Conservation (phyloP, 1,140 invertebrate species). For the Hydropsyche tenuis region DNA sequence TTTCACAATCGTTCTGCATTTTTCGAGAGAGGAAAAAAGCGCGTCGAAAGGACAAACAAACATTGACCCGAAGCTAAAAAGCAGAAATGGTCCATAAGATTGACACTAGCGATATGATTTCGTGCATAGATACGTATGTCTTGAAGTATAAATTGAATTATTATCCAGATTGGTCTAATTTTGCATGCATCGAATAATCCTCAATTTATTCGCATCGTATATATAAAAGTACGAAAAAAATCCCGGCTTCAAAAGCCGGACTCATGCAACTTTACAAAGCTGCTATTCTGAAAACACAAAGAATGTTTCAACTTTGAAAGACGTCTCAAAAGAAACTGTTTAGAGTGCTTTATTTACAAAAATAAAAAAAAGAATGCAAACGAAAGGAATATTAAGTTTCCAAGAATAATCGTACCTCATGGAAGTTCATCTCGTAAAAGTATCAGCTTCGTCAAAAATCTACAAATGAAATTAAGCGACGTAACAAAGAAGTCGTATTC, state of each 20-base stretch:
- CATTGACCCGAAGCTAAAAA: conserved; percentile 19
- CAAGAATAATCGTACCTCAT: not conserved
- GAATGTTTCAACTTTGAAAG: conserved; percentile 3
- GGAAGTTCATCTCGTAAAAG: conserved; percentile 10
- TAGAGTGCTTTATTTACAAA: not conserved
- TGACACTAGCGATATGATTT: conserved; percentile 10
- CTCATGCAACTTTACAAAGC: not conserved
- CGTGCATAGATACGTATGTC: not conserved
- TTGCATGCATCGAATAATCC: not conserved
- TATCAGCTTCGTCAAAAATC: not conserved
- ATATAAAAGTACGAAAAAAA: no score
- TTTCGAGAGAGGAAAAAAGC: conserved; percentile 2
- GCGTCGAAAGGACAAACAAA: conserved; percentile 20
- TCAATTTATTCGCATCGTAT: no score
- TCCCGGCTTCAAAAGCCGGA: not conserved
- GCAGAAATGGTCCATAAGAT: conserved; percentile 1
- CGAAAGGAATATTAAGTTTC: conserved; percentile 14
- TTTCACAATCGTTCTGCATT: conserved; percentile 31
- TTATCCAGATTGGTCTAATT: no score
- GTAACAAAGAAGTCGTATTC: no score
- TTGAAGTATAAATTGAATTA: no score
- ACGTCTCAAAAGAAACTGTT: not conserved
- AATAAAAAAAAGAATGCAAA: not conserved
- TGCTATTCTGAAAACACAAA: not conserved
- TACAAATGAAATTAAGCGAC: not conserved